phyloP scores from a whole-genome alignment of 1,140 invertebrate genomes.

The Meloidogyne hapla region DNA sequence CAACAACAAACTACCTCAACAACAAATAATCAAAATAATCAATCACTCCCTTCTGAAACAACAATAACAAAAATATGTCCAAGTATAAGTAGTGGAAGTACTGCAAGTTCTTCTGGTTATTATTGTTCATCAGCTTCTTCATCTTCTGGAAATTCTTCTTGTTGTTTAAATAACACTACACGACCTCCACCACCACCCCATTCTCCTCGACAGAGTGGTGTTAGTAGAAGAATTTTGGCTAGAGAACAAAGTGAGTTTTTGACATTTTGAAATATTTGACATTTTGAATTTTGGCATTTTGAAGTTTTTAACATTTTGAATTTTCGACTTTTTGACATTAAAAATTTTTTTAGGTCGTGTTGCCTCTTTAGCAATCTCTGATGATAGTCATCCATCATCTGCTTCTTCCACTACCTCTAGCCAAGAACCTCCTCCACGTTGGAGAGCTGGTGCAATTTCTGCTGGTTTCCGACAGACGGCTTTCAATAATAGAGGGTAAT shows the following conservation, averaged over 20 bases:
- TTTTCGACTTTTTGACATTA: neutral
- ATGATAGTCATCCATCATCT: neutral
- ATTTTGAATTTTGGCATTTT: no score
- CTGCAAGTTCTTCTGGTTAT: neutral
- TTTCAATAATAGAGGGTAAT: neutral
- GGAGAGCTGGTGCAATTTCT: neutral
- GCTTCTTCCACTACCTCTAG: neutral
- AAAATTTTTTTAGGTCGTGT: neutral
- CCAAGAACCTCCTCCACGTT: neutral
- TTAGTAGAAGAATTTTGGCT: constrained; percentile 6
- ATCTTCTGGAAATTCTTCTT: neutral
- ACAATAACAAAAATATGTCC: neutral
- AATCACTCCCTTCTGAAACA: neutral
- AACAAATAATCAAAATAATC: neutral
- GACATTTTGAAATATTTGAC: neutral
- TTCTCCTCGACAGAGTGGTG: neutral
- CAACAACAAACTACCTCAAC: constrained; percentile 31
- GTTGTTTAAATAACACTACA: neutral
- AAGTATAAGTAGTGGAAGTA: neutral
- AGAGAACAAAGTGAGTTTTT: neutral
- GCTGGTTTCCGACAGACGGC: neutral
- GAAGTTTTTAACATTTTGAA: no score
- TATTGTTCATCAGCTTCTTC: neutral
- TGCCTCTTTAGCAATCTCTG: neutral
- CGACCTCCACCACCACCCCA: neutral